phyloP scores from a whole-genome alignment of 2,113 vertebrate species.

The Myiopsitta monachus region DNA sequence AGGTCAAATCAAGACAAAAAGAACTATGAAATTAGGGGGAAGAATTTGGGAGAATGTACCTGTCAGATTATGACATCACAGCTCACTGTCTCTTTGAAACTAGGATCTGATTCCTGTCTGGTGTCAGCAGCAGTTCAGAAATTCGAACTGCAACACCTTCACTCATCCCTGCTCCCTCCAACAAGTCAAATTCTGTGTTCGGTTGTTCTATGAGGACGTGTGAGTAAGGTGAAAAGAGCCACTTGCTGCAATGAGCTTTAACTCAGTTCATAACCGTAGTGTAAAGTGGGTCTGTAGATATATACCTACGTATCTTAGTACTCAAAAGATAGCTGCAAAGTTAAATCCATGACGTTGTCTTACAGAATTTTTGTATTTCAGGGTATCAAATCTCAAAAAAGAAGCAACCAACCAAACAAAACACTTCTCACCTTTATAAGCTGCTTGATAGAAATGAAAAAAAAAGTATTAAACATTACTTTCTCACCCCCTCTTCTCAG shows the following conservation, averaged over 20 bases:
- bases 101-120: not conserved
- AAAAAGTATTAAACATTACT: not conserved
- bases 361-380: not conserved
- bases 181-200: not conserved
- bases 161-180: not conserved
- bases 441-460: not conserved
- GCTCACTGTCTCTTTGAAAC: not conserved
- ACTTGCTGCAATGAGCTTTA: not conserved
- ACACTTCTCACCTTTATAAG: not conserved
- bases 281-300: not conserved
- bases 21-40: not conserved
- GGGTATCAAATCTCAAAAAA: not conserved
- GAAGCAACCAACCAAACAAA: not conserved
- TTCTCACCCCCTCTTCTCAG: fast-evolving
- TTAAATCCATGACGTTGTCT: not conserved
- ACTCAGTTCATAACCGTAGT: not conserved
- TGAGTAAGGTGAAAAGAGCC: not conserved
- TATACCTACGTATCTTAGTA: not conserved
- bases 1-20: not conserved
- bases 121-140: not conserved
- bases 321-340: not conserved
- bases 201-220: not conserved
- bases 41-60: not conserved
- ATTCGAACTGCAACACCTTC: not conserved
- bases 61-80: not conserved